Base-by-base conservation (phyloP, 2,888 invertebrate species). In the Nematopogon swammerdamellus region DNA sequence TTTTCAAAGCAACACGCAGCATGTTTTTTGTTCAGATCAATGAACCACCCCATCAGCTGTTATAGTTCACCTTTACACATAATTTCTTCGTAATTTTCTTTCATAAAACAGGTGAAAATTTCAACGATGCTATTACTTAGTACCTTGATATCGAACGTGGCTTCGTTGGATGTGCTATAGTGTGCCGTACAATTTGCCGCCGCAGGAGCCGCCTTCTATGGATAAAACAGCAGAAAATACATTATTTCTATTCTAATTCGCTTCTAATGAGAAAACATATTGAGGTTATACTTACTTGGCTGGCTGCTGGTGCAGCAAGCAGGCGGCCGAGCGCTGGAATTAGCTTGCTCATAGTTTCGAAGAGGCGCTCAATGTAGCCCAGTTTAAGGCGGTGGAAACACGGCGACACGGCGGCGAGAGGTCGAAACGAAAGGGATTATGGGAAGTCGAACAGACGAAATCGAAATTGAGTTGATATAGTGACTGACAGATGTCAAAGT, bases 81-180 rank as follows among this genome's bases (percentile, higher is more conserved):
- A 3, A 14, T 36, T 14, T 14, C 11, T 4, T 8, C 11, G 8
- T 14, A 6, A 14, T 6, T 36, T 36, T 36, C 8, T 8, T 6
- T 36, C 3, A 36, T 36, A 14, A 36, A 36, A 14, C 5, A 4
- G 10, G 4, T 6, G 10, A 25, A 10, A 10, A 25, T 6, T 8
- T 36, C 4, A 36, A 36, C 8, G 11, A 36, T 14, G 11, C 4
- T 14, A 36, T 25, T 8, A 6, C 25, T 3, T 8, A 3, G 14
- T 63, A 83, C 83, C 76, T 83, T 77, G 10, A 83, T 82, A 67
- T 86, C 85, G 59, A 85, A 86, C 11, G 73, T 70, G 5, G 84
- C 84, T 65, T 86, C 86, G 6, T 82, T 82, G 54, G 82, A 82
- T 56, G 74, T 71, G 59, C 76, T 75, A 64, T 84, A 86, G 59